phyloP scores from a whole-genome alignment of 2,888 invertebrate genomes.

The Platerodrilus igneus region DNA sequence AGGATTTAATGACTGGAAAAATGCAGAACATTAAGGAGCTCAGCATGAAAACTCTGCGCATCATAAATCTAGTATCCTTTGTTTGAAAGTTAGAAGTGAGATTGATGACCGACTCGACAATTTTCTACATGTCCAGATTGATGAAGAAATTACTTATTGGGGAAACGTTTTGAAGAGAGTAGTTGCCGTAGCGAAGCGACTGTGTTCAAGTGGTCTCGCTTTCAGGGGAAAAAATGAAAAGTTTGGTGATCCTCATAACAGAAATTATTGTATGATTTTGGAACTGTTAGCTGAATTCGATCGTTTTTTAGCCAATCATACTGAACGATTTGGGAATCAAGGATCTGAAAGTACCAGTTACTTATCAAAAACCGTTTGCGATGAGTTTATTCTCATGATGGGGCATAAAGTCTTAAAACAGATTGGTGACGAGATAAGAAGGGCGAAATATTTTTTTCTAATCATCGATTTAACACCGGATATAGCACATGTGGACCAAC shows the following conservation, averaged over 20 bases:
- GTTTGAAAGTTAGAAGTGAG: conserved; percentile 12
- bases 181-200: conserved; percentile 25
- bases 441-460: no score
- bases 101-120: conserved; percentile 21
- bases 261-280: conserved; percentile 33
- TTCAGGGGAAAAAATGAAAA: no score
- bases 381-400: conserved; percentile 36
- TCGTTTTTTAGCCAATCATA: conserved; percentile 33
- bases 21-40: conserved; percentile 20
- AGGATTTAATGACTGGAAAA: conserved; percentile 20
- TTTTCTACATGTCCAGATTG: conserved; percentile 16
- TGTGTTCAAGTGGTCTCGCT: no score
- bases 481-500: no score
- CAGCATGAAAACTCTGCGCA: conserved; percentile 28
- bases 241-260: conserved; percentile 30
- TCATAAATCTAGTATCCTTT: conserved; percentile 27
- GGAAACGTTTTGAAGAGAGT: conserved; percentile 28
- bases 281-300: conserved; percentile 36
- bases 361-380: conserved; percentile 33
- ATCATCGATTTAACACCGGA: no score
- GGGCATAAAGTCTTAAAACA: conserved; percentile 27
- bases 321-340: conserved; percentile 30
- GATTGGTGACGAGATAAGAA: no score
- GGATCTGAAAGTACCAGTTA: conserved; percentile 33
- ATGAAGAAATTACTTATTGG: conserved; percentile 24